Base-by-base conservation (phyloP, 2,888 invertebrate genomes). In the Drosophila heteroneura region DNA sequence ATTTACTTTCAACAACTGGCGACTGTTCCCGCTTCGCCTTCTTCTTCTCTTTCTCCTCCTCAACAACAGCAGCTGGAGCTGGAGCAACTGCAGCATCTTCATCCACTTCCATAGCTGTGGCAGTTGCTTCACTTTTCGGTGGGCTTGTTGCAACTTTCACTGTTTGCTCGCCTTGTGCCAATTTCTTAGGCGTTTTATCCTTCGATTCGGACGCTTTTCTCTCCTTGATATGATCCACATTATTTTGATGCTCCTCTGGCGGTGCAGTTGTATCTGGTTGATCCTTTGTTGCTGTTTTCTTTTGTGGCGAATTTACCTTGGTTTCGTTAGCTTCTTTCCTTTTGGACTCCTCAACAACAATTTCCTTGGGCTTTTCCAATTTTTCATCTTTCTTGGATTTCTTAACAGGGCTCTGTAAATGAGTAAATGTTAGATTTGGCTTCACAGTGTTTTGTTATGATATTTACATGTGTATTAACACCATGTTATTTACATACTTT, bases 91-190 rank as follows among this genome's bases (percentile, higher is more conserved):
- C 70, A 37, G 71, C 16, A n/a, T 76, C 77, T 6, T 76, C 77
- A 19, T 81, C 81, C 35, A 85, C 78, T 57, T 87, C 81, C 81
- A 86, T 90, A 12, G 89, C 64, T 26, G 75, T 51, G 10, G 22
- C 75, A n/a, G 60, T 70, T 35, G 62, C 57, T 49, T 70, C 81
- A 51, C 74, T 77, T 69, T 82, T 78, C 28, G 71, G 52, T 41
- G 76, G 44, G 30, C 78, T 80, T 56, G 66, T 79, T 52, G 72
- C 79, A 47, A 68, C 70, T 70, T 81, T 79, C 35, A 68, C 47
- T 61, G 78, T 39, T 54, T 82, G 81, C 53, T 85, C 82, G n/a
- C 60, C 30, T 63, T 86, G 79, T 58, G 66, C 33, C 32, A 56
- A 41, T 30, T 80, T 62, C 12, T 74, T 79, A 0, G 53, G 53